Percentiles rank a stretch among this genome's conserved stretches.
Evolutionary conservation across 2,113 vertebrate genomes (phyloP).

Genomic region (Myotis lucifugus): DNA sequence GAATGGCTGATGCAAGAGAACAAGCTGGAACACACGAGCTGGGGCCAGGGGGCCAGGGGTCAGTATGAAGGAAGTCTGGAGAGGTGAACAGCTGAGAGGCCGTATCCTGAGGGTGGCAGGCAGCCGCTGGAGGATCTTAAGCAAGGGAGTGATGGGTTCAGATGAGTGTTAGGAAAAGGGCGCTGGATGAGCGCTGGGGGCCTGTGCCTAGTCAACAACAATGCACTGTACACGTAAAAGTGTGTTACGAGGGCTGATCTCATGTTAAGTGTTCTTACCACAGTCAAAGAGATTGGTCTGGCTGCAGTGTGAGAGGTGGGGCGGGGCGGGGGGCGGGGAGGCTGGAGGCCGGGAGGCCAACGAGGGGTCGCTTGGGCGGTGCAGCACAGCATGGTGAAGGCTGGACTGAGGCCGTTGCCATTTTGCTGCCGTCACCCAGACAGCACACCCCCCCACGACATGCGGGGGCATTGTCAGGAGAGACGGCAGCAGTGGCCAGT

Average conservation of each 20-base stretch:
- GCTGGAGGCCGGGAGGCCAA: not conserved
- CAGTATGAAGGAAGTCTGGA: not conserved
- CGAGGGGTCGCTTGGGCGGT: accelerated
- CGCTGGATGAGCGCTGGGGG: too few relatives aligned
- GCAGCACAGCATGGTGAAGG: accelerated
- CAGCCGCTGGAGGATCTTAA: not conserved
- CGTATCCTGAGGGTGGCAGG: not conserved
- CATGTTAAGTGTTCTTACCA: not conserved
- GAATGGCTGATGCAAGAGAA: accelerated
- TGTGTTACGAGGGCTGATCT: not conserved
- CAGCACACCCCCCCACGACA: accelerated
- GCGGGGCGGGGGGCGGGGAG: not conserved
- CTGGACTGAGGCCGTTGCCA: accelerated
- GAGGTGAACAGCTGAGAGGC: not conserved
- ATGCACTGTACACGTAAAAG: not conserved
- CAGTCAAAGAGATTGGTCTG: not conserved
- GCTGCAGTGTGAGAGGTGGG: too few relatives aligned
- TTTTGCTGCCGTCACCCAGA: not conserved
- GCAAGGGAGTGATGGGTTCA: not conserved
- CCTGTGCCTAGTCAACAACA: accelerated
- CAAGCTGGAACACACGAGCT: not conserved
- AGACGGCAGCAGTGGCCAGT: not conserved
- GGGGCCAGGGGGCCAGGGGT: accelerated
- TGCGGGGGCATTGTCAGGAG: accelerated
- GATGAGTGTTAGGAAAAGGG: accelerated